Conservation (phyloP, 1,140 invertebrate species). For the Parapsyche elsis region DNA sequence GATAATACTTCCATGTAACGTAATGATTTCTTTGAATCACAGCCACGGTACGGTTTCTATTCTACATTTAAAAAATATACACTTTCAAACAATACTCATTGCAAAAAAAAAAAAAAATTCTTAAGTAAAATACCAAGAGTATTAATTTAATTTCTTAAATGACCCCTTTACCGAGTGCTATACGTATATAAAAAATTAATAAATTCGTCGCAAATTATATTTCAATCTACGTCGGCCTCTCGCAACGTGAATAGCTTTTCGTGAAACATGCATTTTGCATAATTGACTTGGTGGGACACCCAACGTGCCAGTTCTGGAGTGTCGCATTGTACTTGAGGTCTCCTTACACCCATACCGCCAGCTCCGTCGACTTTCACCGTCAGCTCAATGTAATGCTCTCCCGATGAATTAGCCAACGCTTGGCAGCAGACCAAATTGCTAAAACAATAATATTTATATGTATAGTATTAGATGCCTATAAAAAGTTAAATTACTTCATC, state of each 20-base stretch:
- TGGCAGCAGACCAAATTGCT: conserved; percentile 72
- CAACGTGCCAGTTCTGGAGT: conserved; percentile 80
- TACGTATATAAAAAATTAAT: not conserved
- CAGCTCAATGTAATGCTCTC: conserved; percentile 81
- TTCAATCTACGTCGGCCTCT: conserved; percentile 48
- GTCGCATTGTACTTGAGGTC: conserved; percentile 87
- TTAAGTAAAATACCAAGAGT: not conserved
- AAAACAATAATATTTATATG: conserved; percentile 42
- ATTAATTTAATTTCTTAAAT: not conserved
- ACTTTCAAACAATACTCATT: not conserved
- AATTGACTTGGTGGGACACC: conserved; percentile 79
- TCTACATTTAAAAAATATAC: not conserved
- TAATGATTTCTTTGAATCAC: conserved; percentile 4
- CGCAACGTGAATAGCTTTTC: conserved; percentile 76
- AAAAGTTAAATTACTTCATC: too few species aligned
- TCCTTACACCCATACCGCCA: conserved; percentile 67
- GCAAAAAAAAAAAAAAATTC: not conserved
- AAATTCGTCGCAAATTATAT: not conserved
- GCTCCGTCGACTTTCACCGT: conserved; percentile 72
- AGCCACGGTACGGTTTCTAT: not conserved
- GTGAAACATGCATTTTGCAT: conserved; percentile 87
- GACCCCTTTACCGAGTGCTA: not conserved
- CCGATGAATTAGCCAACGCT: conserved; percentile 67
- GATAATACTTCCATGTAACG: not conserved
- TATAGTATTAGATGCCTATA: not conserved